Conservation (phyloP, 2,888 invertebrate species). For the Andricus curvator region DNA sequence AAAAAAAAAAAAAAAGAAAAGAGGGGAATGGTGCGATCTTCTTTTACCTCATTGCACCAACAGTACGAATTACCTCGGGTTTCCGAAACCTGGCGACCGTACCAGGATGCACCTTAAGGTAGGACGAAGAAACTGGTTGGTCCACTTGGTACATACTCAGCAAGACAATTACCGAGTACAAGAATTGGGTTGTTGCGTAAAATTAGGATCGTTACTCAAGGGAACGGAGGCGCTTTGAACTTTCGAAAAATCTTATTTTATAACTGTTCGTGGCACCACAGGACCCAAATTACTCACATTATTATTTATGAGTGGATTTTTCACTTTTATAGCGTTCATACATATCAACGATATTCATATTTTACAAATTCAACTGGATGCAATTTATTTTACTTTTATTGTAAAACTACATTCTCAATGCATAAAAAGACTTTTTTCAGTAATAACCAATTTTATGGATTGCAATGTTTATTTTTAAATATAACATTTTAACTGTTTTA, state of each 20-base stretch:
- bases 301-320: no score
- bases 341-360: no score
- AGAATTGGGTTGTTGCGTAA: neutral
- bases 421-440: no score
- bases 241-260: neutral
- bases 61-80: neutral
- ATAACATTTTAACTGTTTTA: no score
- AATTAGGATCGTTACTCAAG: no score
- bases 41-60: neutral
- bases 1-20: neutral
- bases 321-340: neutral
- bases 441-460: no score
- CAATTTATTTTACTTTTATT: no score
- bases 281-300: neutral
- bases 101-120: neutral
- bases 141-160: constrained; percentile 6
- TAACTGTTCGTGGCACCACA: constrained; percentile 7
- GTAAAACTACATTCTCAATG: no score
- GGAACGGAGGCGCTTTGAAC: no score
- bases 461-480: no score
- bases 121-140: constrained; percentile 27
- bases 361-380: no score
- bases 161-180: constrained; percentile 21
- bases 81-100: constrained; percentile 33
- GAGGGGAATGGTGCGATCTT: constrained; percentile 4